Percentiles rank a stretch among this genome's conserved stretches.
These are phyloP conservation scores for Aix galericulata DNA, from an alignment of 2,113 vertebrate species.

Conservation along the genomic window DNA sequence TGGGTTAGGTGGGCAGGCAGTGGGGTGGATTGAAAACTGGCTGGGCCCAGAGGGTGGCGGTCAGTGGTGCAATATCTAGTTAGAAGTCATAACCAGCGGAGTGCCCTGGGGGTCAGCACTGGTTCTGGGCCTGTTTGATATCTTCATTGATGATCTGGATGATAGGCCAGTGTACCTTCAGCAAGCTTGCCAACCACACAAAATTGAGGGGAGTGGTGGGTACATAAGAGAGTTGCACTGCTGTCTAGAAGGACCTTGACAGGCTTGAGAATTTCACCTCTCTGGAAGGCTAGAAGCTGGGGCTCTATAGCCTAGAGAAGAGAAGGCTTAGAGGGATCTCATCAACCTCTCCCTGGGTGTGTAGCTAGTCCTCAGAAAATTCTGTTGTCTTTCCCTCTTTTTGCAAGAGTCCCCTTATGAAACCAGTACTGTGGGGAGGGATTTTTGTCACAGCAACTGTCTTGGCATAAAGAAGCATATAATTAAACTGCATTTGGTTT, in stretches of 20 bases:
- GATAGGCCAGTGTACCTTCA: no score
- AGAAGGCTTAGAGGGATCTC: no score
- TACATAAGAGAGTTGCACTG: no score
- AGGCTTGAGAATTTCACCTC: no score
- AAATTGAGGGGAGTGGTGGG: no score
- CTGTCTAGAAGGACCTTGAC: no score
- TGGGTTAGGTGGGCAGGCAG: neutral
- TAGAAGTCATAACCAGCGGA: neutral
- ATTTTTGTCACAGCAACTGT: neutral
- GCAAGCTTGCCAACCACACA: no score
- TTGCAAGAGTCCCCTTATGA: neutral
- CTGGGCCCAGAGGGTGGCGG: neutral
- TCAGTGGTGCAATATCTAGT: neutral
- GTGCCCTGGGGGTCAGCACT: neutral
- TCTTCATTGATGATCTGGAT: no score
- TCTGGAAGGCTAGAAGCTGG: no score
- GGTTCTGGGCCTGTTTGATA: no score
- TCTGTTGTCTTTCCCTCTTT: neutral
- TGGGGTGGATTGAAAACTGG: neutral
- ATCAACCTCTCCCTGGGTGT: neutral
- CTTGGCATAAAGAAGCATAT: neutral
- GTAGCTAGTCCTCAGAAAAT: neutral
- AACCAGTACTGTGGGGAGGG: neutral
- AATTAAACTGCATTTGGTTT: neutral
- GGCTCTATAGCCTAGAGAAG: no score